Evolutionary conservation across 2,113 vertebrate species (phyloP), one percentile per base, ranked within the genome.

Genomic region (Ptilorrhoa leucosticta): DNA sequence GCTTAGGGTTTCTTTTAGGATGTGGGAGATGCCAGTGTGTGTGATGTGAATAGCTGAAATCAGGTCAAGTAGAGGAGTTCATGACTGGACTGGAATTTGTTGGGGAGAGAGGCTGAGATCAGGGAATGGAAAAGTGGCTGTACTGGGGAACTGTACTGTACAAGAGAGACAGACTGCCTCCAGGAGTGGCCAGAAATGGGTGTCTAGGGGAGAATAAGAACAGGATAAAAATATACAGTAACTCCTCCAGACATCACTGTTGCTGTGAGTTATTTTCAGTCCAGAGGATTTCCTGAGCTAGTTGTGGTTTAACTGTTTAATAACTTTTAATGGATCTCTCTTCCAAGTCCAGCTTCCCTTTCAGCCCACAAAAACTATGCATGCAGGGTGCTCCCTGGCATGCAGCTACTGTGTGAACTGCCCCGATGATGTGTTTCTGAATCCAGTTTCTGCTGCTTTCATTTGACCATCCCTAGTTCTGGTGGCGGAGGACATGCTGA

Each of bases 221-320:
- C 48, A 92, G 64, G 63, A 72, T 86, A 86, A 92, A 54, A 69
- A 79, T 80, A 51, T 15, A 40, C 28, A 77, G 58, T 83, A 89
- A 88, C 71, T 95, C 80, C 83, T n/a, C 28, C 63, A 77, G 83
- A 89, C 68, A 86, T 61, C 33, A 13, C 80, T 80, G 63, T 72
- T 96, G 79, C 66, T 89, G 71, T 85, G 63, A 89, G 68, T n/a
- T 95, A 73, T 94, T 95, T 92, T 92, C 83, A 90, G 68, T 72
- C 58, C 40, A 42, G 57, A 95, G 86, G 83, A 94, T 89, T 95
- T 96, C 94, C 91, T 90, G 48, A 95, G 71, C 71, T 88, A 83
- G 83, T 64, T 92, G 71, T 1, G 26, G 58, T 95, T 94, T 95
- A 94, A 96, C 91, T 57, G n/a, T 92, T 94, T 57, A 28, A 37